These are phyloP conservation scores for Pterois miles DNA, from an alignment of 2,797 vertebrate genomes.

Conservation along the genomic window DNA sequence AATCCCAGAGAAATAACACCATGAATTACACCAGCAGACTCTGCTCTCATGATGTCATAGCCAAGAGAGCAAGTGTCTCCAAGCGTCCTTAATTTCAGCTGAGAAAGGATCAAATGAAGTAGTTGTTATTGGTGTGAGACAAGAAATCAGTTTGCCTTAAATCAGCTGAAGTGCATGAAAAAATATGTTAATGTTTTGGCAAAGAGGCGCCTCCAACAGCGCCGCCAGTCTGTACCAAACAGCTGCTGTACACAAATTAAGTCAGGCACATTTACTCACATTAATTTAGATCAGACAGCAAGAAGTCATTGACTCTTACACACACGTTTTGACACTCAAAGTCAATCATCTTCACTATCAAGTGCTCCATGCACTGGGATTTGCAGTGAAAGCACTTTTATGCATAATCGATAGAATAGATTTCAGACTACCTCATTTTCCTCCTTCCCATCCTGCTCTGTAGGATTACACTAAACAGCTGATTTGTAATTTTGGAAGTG, in stretches of 20 bases:
- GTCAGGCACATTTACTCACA: constrained; percentile 7
- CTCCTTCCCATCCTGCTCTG: neutral
- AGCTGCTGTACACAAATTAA: constrained; percentile 36
- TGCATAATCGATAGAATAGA: constrained; percentile 50
- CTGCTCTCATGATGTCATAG: neutral
- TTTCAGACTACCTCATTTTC: constrained; percentile 27
- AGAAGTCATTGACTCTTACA: constrained; percentile 35
- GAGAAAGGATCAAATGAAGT: neutral
- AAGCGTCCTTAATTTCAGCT: neutral
- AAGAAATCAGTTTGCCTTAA: constrained; percentile 44
- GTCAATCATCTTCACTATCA: constrained; percentile 32
- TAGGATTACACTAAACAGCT: constrained; percentile 7
- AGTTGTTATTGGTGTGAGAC: constrained; percentile 18
- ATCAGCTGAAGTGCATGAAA: too few species aligned
- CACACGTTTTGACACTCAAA: constrained; percentile 20
- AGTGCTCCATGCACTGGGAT: neutral
- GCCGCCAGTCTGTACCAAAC: neutral
- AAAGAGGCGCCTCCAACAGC: constrained; percentile 17
- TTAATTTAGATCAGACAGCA: constrained; percentile 28
- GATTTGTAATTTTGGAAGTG: constrained; percentile 2
- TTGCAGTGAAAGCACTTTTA: constrained; percentile 38
- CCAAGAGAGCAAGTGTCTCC: neutral
- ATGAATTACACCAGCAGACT: neutral
- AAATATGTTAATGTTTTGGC: constrained; percentile 36
- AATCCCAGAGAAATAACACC: neutral